Conservation (phyloP, 2,888 invertebrate genomes). For the Rapana venosa region DNA sequence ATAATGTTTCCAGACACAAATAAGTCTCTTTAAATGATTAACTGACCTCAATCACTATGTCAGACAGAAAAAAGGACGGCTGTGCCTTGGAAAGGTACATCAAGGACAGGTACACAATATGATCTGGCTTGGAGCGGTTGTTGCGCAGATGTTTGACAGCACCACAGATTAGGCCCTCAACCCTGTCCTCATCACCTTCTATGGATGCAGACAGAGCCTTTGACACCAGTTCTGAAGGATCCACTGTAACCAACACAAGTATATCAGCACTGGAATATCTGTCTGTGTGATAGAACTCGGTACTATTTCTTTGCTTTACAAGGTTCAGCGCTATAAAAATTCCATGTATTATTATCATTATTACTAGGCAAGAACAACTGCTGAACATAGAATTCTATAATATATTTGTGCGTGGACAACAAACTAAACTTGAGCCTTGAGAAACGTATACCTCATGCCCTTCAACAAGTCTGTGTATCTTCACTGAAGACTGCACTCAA, state of each 20-base stretch:
- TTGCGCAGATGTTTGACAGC: slow-evolving; percentile 89
- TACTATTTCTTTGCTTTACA: too few species aligned
- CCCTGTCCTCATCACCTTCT: slow-evolving; percentile 86
- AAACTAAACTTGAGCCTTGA: too few species aligned
- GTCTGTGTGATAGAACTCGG: too few species aligned
- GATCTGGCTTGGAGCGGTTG: slow-evolving; percentile 90
- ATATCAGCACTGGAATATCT: too few species aligned
- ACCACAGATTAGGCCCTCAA: slow-evolving; percentile 90
- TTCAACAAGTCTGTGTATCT: too few species aligned
- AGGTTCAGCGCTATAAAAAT: too few species aligned
- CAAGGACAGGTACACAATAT: slow-evolving; percentile 87
- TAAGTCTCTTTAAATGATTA: neutral
- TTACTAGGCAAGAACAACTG: too few species aligned
- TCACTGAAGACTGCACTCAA: too few species aligned
- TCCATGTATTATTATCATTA: too few species aligned
- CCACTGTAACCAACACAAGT: slow-evolving; percentile 80
- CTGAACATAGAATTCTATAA: too few species aligned
- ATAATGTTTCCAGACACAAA: neutral
- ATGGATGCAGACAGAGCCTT: slow-evolving; percentile 87
- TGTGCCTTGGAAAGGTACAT: slow-evolving; percentile 89
- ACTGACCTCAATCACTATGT: slow-evolving; percentile 79
- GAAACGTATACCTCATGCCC: too few species aligned
- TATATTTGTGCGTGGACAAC: too few species aligned
- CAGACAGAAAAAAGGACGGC: slow-evolving; percentile 82
- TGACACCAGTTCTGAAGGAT: slow-evolving; percentile 87